Conservation (phyloP, 2,888 invertebrate species). For the Kryphioiulus occultus region DNA sequence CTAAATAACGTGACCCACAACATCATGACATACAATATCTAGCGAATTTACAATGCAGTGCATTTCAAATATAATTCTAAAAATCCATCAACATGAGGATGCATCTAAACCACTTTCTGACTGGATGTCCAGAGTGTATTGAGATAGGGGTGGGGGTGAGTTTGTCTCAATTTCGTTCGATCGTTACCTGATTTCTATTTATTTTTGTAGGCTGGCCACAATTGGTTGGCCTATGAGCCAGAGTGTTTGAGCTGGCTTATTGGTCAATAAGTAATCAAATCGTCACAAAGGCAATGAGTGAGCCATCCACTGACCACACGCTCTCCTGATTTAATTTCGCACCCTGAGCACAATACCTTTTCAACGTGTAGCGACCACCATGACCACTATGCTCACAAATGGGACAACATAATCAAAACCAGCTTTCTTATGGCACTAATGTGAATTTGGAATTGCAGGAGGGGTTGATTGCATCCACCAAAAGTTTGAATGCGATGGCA, state of each 20-base stretch:
- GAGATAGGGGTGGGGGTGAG: not conserved
- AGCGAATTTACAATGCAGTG: too few relatives aligned
- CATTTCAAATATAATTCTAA: not conserved
- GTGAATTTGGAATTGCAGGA: constrained; percentile 8
- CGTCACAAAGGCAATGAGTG: constrained; percentile 21
- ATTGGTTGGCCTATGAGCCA: constrained; percentile 15
- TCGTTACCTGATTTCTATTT: constrained; percentile 39
- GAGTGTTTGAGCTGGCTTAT: constrained; percentile 39
- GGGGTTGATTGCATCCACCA: not conserved
- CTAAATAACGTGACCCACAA: too few relatives aligned
- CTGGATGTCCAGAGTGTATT: not conserved
- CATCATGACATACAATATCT: too few relatives aligned
- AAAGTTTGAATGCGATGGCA: not conserved
- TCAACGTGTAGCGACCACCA: not conserved
- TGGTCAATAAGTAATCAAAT: constrained; percentile 40
- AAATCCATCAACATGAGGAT: not conserved
- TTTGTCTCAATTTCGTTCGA: not conserved
- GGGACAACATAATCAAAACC: constrained; percentile 24
- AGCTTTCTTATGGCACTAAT: constrained; percentile 29
- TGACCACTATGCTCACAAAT: not conserved
- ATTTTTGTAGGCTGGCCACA: constrained; percentile 14
- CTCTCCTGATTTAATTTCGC: constrained; percentile 4
- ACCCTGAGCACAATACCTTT: not conserved
- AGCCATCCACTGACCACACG: not conserved
- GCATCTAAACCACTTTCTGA: not conserved